Conservation (phyloP, 2,113 vertebrate genomes). For the Cyprinodon variegatus region DNA sequence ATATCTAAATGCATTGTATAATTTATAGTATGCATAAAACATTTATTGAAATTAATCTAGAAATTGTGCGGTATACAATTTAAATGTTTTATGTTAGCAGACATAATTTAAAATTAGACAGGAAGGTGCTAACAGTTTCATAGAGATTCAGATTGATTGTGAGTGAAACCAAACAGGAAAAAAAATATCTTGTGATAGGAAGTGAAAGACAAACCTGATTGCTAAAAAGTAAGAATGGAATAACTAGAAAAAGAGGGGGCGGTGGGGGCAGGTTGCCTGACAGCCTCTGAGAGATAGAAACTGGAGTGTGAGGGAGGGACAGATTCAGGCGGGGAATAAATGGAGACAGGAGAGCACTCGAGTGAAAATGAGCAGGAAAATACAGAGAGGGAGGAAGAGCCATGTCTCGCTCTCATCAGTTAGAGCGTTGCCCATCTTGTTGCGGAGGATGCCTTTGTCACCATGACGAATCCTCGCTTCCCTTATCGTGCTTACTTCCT, state of each 20-base stretch:
- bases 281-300: constrained; percentile 48
- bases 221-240: constrained; percentile 27
- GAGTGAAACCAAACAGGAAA: constrained; percentile 45
- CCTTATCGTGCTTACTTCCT: constrained; percentile 50
- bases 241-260: constrained; percentile 31
- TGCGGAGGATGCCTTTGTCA: constrained; percentile 71
- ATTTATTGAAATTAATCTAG: background rate
- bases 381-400: constrained; percentile 40
- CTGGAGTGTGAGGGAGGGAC: constrained; percentile 46
- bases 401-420: constrained; percentile 74
- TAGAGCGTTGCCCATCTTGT: constrained; percentile 72
- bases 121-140: constrained; percentile 5
- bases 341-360: constrained; percentile 42
- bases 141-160: constrained; percentile 24
- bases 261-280: constrained; percentile 31
- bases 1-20: background rate
- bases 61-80: background rate
- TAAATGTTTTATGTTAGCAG: background rate
- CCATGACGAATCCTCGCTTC: constrained; percentile 68
- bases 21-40: background rate
- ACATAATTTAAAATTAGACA: constrained; percentile 28
- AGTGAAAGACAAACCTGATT: constrained; percentile 48
- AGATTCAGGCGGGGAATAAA: constrained; percentile 55
- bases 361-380: constrained; percentile 51
- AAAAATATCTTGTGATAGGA: constrained; percentile 44